Percentiles rank a stretch among this genome's conserved stretches.
These are phyloP conservation scores for Brachionus manjavacas DNA, from an alignment of 1,140 invertebrate species.

Conservation along the genomic window DNA sequence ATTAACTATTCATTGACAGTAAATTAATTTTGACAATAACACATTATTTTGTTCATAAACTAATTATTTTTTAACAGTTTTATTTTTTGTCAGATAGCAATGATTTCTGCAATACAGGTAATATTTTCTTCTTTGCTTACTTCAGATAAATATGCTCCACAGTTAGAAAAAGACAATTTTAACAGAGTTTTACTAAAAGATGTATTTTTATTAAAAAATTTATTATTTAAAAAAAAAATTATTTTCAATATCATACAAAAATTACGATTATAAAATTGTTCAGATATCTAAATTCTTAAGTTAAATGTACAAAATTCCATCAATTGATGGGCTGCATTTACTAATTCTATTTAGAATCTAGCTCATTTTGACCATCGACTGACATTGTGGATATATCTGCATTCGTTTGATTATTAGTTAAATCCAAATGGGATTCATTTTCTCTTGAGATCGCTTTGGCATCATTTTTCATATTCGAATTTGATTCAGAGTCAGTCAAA, in stretches of 20 bases:
- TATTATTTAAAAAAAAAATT: no score
- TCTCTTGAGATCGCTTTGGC: background rate
- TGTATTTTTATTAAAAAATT: no score
- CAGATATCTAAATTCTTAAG: background rate
- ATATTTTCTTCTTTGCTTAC: no score
- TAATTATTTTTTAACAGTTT: no score
- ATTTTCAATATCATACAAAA: background rate
- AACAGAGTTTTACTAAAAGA: no score
- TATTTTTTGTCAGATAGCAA: no score
- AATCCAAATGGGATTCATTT: background rate
- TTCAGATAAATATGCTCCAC: no score
- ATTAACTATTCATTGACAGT: no score
- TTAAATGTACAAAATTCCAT: background rate
- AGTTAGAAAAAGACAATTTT: no score
- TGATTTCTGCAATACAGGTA: no score
- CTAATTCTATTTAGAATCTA: background rate
- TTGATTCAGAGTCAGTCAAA: conserved; percentile 23
- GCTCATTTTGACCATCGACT: conserved; percentile 11
- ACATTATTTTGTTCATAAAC: no score
- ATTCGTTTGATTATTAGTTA: background rate
- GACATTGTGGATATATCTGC: background rate
- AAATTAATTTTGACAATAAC: no score
- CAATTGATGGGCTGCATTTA: background rate
- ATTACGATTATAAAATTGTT: background rate
- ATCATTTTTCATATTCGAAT: background rate